Base-by-base conservation (phyloP, 1,140 invertebrate genomes). In the Heliconius nattereri region DNA sequence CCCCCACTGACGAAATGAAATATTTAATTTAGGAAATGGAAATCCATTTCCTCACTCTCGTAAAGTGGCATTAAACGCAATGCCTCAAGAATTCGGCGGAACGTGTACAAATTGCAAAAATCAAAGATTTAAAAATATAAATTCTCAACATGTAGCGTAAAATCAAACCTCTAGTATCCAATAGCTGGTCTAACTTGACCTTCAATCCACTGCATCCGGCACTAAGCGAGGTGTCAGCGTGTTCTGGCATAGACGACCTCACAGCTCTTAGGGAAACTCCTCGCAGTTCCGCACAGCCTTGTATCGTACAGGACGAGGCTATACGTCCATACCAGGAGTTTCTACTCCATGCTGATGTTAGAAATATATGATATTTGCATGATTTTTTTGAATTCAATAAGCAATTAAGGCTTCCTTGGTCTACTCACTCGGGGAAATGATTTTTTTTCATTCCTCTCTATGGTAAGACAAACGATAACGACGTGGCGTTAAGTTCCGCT, bases 261-360 rank as follows among this genome's bases (percentile, higher is more conserved):
- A 84, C 75, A 23, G 87, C 85, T 3, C 82, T 85, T 71, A 90
- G 60, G 0, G 95, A 94, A 16, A 96, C 95, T 80, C 95, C 95
- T 83, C 95, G 95, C 73, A 97, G 87, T 87, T 97, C 96, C 0
- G 96, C 96, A 86, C 95, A 96, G 66, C 95, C 95, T 86, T 96
- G 96, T 74, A 96, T 93, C 7, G 95, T 93, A 80, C 96, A 95
- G 71, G 93, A 92, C 70, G 94, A 90, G 71, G 95, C 91, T 11
- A 95, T 87, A 82, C 94, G 83, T 7, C 77, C 74, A 76, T 86
- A 71, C 88, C 88, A 90, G 16, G 80, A 78, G 23, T 75, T 77
- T 40, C 60, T 76, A 13, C 60, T 75, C 80, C 81, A 83, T 57
- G 75, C 85, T 83, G 54, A 13, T 16, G 29, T 2, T 20, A 71